phyloP scores from a whole-genome alignment of 2,888 invertebrate genomes.

The Ophion costatus region DNA sequence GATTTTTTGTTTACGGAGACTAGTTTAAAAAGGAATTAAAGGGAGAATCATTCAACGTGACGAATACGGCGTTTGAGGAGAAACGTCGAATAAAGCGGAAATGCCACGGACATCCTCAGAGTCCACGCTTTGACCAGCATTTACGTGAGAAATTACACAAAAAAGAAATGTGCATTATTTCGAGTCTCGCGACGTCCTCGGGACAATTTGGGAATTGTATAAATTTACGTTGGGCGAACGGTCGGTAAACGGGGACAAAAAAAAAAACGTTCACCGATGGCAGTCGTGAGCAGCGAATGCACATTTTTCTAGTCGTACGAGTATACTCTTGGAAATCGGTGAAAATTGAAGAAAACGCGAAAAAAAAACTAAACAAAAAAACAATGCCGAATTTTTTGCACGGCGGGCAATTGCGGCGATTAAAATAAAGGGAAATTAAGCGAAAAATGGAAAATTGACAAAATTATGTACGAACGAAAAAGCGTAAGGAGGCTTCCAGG shows the following conservation, averaged over 20 bases:
- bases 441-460: constrained; percentile 17
- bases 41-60: constrained; percentile 19
- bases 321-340: constrained; percentile 66
- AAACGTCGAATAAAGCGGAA: constrained; percentile 69
- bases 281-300: constrained; percentile 58
- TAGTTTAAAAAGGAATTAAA: background rate
- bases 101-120: constrained; percentile 58
- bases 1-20: constrained; percentile 26
- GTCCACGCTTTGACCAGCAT: constrained; percentile 35
- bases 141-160: constrained; percentile 29
- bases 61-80: constrained; percentile 22
- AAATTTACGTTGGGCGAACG: constrained; percentile 17
- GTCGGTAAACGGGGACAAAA: constrained; percentile 15
- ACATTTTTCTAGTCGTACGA: constrained; percentile 71
- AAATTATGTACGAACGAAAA: constrained; percentile 58
- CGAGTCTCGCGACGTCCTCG: constrained; percentile 39
- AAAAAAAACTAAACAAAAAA: too few relatives aligned
- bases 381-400: constrained; percentile 41
- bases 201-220: constrained; percentile 49
- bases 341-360: constrained; percentile 66
- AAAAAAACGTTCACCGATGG: constrained; percentile 40
- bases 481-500: constrained; percentile 70
- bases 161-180: constrained; percentile 64
- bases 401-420: constrained; percentile 26
- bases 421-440: constrained; percentile 29